These are phyloP conservation scores for Anhinga anhinga DNA, from an alignment of 2,113 vertebrate genomes.

Conservation along the genomic window DNA sequence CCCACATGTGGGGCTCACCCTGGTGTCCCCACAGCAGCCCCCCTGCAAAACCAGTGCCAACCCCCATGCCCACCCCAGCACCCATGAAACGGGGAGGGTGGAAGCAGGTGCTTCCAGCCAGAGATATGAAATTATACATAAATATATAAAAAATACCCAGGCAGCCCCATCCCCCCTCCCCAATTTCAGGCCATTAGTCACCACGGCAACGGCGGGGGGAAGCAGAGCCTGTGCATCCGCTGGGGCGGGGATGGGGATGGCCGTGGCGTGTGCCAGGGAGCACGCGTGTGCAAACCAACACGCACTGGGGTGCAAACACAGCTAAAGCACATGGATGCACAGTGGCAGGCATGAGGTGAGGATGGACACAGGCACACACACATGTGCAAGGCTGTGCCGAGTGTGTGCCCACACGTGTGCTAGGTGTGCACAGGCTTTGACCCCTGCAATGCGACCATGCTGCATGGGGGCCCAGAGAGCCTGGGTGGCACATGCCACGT, in stretches of 20 bases:
- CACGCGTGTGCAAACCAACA: not conserved
- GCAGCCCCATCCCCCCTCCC: conserved; percentile 25
- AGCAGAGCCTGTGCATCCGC: not conserved
- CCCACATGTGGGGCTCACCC: accelerated
- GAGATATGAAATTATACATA: not conserved
- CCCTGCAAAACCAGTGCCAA: not conserved
- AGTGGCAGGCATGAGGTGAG: not conserved
- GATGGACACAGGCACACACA: not conserved
- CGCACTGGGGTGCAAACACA: accelerated
- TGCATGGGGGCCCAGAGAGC: not conserved
- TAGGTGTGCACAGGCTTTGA: accelerated
- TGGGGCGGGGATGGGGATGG: not conserved
- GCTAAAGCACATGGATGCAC: not conserved
- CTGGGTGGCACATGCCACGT: accelerated
- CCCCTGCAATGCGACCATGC: accelerated
- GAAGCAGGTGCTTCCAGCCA: not conserved
- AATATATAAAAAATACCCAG: not conserved
- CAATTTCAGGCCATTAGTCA: conserved; percentile 60
- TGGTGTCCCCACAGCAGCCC: accelerated
- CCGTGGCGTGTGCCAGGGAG: accelerated
- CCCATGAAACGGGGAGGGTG: not conserved
- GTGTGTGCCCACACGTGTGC: accelerated
- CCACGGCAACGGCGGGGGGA: not conserved
- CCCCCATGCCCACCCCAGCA: not conserved
- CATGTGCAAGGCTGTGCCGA: accelerated